These are phyloP conservation scores for Lipotes vexillifer DNA, from an alignment of 2,113 vertebrate species.

Conservation along the genomic window DNA sequence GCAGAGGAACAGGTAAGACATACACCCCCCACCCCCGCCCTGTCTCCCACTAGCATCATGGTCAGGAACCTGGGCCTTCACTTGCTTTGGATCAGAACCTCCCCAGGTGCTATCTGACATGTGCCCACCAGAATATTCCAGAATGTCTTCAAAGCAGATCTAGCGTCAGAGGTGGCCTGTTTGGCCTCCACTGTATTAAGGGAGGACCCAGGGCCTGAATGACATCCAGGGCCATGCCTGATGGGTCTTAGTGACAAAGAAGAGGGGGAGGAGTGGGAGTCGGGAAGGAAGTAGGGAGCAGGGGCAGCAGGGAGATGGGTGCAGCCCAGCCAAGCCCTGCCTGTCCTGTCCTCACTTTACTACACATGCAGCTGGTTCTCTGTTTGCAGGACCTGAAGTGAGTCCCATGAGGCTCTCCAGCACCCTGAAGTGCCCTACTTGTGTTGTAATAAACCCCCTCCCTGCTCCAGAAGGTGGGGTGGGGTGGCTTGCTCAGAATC, in stretches of 20 bases:
- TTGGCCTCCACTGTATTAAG: not conserved
- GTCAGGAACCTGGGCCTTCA: not conserved
- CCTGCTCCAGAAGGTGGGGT: not conserved
- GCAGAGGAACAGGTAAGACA: not conserved
- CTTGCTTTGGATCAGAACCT: not conserved
- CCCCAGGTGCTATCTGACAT: not conserved
- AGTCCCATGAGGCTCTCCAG: not conserved
- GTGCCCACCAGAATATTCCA: not conserved
- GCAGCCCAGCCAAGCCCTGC: not conserved
- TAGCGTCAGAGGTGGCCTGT: not conserved
- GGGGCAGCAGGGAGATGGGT: not conserved
- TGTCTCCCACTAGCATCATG: not conserved
- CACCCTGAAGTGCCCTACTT: not conserved
- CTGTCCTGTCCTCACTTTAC: not conserved
- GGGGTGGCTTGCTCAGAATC: not conserved
- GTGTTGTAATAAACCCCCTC: not conserved
- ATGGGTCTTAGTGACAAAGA: not conserved
- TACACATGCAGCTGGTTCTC: not conserved
- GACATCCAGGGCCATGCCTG: not conserved
- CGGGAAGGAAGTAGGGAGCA: not conserved
- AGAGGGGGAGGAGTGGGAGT: not conserved
- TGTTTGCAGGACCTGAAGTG: not conserved
- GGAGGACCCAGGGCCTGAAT: not conserved
- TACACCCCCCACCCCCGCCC: accelerated
- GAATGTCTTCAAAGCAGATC: not conserved